Evolutionary conservation across 2,888 invertebrate species (phyloP).

Genomic region (Lacanobia oleracea): DNA sequence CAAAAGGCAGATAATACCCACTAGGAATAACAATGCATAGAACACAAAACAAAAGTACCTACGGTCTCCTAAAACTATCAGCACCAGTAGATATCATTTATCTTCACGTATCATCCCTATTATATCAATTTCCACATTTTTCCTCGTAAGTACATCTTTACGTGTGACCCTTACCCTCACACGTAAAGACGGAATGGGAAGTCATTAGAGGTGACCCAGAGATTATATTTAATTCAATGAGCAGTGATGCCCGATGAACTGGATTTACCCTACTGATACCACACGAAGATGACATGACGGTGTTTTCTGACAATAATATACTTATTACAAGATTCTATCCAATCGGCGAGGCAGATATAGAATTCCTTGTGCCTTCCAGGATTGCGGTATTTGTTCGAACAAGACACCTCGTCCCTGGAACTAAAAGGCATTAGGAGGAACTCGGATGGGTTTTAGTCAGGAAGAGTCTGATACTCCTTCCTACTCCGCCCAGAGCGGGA

Average conservation of each 20-base stretch:
- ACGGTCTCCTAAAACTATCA: background rate
- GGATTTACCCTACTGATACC: slow-evolving; percentile 10
- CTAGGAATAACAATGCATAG: no score
- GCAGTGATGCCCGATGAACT: slow-evolving; percentile 4
- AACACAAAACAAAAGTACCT: background rate
- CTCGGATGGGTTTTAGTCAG: no score
- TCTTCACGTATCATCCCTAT: slow-evolving; percentile 1
- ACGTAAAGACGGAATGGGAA: background rate
- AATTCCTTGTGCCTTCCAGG: no score
- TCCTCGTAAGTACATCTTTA: slow-evolving; percentile 10
- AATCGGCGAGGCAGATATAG: background rate
- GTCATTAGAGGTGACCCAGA: background rate
- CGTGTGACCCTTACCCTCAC: background rate
- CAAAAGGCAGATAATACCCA: no score
- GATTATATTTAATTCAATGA: slow-evolving; percentile 22
- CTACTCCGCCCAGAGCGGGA: no score
- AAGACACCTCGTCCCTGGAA: no score
- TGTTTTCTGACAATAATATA: no score
- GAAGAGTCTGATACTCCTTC: no score
- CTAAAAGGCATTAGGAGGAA: no score
- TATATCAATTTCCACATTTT: slow-evolving; percentile 15
- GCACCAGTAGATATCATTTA: slow-evolving; percentile 4
- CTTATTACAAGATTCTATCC: background rate
- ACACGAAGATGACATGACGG: background rate
- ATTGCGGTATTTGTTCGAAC: no score